These are phyloP conservation scores for Sminthopsis crassicaudata DNA, from an alignment of 2,113 vertebrate species.

Conservation along the genomic window DNA sequence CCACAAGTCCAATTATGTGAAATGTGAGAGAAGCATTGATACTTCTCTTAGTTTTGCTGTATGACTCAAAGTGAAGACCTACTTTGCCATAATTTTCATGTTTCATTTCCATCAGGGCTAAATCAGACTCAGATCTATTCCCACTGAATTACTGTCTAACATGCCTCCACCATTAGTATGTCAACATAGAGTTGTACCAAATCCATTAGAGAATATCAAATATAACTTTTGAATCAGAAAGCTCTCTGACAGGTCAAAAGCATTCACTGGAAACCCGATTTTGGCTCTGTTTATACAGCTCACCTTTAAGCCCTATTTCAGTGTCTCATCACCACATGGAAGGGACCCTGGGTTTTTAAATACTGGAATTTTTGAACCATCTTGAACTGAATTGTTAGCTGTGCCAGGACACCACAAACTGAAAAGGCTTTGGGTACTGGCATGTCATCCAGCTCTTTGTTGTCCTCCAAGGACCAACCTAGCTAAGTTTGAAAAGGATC, in stretches of 20 bases:
- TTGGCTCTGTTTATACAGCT: neutral
- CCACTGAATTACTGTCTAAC: slow-evolving; percentile 6
- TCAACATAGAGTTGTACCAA: neutral
- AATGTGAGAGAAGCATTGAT: neutral
- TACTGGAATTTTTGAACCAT: neutral
- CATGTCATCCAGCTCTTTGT: neutral
- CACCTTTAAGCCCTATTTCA: neutral
- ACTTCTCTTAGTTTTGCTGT: neutral
- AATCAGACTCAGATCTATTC: neutral
- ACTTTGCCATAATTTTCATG: neutral
- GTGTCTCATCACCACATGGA: neutral
- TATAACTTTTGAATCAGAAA: neutral
- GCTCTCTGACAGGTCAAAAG: slow-evolving; percentile 8
- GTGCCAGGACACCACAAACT: neutral
- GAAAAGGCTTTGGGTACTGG: neutral
- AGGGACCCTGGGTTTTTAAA: neutral
- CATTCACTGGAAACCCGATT: neutral
- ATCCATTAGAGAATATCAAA: neutral
- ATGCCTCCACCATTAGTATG: neutral
- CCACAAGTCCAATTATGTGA: neutral
- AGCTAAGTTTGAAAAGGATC: neutral
- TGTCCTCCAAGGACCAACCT: neutral
- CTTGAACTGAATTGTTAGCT: neutral
- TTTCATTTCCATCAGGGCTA: neutral
- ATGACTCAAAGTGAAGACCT: neutral